Base-by-base conservation (phyloP, 2,797 vertebrate genomes). In the Garrulus glandarius region DNA sequence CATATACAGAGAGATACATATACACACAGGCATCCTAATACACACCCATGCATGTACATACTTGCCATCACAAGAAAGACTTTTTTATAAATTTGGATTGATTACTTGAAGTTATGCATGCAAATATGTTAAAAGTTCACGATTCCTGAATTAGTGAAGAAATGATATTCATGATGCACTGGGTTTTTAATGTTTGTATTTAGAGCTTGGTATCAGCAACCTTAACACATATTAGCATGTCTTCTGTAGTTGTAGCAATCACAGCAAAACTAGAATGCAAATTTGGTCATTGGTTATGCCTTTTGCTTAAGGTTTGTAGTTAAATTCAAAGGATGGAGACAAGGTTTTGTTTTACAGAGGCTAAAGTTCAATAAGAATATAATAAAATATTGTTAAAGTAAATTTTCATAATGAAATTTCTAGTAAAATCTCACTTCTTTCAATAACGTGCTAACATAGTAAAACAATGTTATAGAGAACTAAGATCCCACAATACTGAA, bases 271-370 rank as follows among this genome's bases (percentile, higher is more conserved):
- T 50, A 61, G 43, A 88, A 84, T 43, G 49, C 4, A 86, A 91
- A 96, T 95, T 60, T 93, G 50, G 56, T 80, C 64, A 76, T 83
- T 88, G 87, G 89, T 91, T 95, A 84, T 81, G 72, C 75, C 91
- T 93, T 97, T 95, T 92, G 78, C 76, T 95, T 92, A 74, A 63
- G 67, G 63, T 96, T 91, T 96, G 56, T 88, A 79, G 64, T 64
- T 93, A 63, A 94, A 95, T 91, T 94, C 75, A 95, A 95, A 92
- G 55, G 68, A 91, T 52, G 57, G 79, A 88, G 76, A 87, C 56
- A 95, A 89, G 57, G 87, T 68, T 61, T 82, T 89, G 61, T 91
- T 95, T 96, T 90, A 88, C 82, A 88, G 65, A 71, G 75, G 88
- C 65, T 87, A 59, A 69, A 74, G 64, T 92, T 96, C 80, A 96